A percentile compares a stretch with the other conserved stretches of the same genome.
Evolutionary conservation across 2,888 invertebrate species (phyloP).

Genomic region (Morinoia aosen): DNA sequence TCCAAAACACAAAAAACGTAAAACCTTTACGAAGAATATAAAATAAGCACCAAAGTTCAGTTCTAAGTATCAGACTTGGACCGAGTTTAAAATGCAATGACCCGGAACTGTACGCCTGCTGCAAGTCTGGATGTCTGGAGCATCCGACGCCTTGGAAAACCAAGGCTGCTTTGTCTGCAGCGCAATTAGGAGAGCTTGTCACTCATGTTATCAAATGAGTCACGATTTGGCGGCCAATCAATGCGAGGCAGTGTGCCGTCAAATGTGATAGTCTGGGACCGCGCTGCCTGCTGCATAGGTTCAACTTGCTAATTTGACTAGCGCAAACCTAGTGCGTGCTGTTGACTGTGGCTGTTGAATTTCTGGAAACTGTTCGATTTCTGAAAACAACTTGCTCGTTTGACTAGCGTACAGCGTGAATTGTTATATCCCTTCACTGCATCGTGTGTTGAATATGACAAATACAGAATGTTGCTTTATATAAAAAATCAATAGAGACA

Average conservation of each 20-base stretch:
- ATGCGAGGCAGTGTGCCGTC: neutral
- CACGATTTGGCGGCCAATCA: constrained; percentile 4
- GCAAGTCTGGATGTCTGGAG: neutral
- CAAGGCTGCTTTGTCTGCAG: neutral
- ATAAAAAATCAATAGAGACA: too few relatives aligned
- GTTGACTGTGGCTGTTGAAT: neutral
- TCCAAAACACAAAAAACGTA: too few relatives aligned
- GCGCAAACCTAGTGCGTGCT: neutral
- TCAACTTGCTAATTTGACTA: neutral
- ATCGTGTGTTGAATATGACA: too few relatives aligned
- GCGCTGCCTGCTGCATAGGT: neutral
- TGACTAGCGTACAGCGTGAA: too few relatives aligned
- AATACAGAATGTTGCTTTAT: too few relatives aligned
- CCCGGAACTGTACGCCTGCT: neutral
- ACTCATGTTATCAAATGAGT: neutral
- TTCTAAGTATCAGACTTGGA: neutral
- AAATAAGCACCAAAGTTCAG: neutral
- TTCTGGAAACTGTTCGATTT: neutral
- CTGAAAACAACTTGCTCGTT: too few relatives aligned
- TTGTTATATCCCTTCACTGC: too few relatives aligned
- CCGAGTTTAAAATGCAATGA: neutral
- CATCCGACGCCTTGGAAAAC: neutral
- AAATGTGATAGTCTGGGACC: neutral
- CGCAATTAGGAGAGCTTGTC: neutral
- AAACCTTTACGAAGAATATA: neutral